Conservation (phyloP, 1,140 invertebrate species). For the Myzus persicae region DNA sequence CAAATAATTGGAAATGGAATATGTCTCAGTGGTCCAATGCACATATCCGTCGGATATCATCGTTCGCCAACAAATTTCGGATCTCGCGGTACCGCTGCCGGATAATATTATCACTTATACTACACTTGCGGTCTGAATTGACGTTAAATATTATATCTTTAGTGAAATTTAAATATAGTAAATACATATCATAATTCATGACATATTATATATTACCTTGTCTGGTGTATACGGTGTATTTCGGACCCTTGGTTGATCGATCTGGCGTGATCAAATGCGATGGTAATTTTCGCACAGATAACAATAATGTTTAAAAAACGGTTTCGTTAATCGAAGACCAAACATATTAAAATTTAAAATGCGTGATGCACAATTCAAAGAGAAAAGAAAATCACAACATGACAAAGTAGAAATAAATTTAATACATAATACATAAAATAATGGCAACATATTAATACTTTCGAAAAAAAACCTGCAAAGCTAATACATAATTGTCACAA, state of each 20-base stretch:
- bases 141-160: neutral
- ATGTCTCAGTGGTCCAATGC: neutral
- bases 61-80: neutral
- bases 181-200: neutral
- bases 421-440: neutral
- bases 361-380: neutral
- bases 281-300: neutral
- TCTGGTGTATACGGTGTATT: too few relatives aligned
- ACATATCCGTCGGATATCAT: neutral
- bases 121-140: neutral
- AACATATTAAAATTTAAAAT: neutral
- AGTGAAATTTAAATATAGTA: neutral
- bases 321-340: neutral
- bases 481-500: neutral
- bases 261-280: too few relatives aligned
- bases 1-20: slow-evolving; percentile 7
- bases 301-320: neutral
- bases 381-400: neutral
- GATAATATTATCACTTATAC: neutral
- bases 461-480: neutral
- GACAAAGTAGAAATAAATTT: neutral
- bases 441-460: neutral
- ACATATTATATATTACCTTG: neutral
- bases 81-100: neutral
- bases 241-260: too few relatives aligned